Evolutionary conservation across 2,888 invertebrate species (phyloP).

Genomic region (Pterobdella sp.): DNA sequence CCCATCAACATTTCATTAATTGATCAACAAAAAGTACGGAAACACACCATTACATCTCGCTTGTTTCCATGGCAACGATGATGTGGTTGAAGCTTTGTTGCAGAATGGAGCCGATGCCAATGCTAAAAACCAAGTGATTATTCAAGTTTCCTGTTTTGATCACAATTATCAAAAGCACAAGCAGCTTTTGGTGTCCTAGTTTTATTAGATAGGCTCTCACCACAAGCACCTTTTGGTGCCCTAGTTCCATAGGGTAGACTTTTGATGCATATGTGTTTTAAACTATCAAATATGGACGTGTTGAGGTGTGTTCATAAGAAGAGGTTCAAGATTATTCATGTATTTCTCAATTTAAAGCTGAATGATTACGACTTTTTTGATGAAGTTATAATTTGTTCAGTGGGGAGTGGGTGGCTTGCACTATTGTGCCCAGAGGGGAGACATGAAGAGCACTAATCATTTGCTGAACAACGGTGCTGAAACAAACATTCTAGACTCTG

Average conservation of each 20-base stretch:
- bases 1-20: too few relatives aligned
- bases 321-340: too few relatives aligned
- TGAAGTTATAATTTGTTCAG: slow-evolving; percentile 9
- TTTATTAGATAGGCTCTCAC: too few relatives aligned
- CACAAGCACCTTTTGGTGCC: too few relatives aligned
- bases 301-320: too few relatives aligned
- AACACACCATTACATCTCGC: slow-evolving; percentile 25
- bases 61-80: slow-evolving; percentile 26
- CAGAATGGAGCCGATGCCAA: slow-evolving; percentile 17
- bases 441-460: slow-evolving; percentile 18
- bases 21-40: slow-evolving; percentile 13
- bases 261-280: too few relatives aligned
- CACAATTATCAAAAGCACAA: neutral
- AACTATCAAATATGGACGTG: too few relatives aligned
- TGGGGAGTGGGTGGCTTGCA: slow-evolving; percentile 18
- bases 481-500: slow-evolving; percentile 19
- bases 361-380: too few relatives aligned
- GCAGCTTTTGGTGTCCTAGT: too few relatives aligned
- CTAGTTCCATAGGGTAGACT: too few relatives aligned
- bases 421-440: slow-evolving; percentile 15
- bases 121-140: slow-evolving; percentile 21
- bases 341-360: too few relatives aligned
- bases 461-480: slow-evolving; percentile 29
- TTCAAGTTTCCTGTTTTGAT: neutral
- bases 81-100: slow-evolving; percentile 6